Base-by-base conservation (phyloP, 1,140 invertebrate species). In the Stenopsyche tienmushanensis region DNA sequence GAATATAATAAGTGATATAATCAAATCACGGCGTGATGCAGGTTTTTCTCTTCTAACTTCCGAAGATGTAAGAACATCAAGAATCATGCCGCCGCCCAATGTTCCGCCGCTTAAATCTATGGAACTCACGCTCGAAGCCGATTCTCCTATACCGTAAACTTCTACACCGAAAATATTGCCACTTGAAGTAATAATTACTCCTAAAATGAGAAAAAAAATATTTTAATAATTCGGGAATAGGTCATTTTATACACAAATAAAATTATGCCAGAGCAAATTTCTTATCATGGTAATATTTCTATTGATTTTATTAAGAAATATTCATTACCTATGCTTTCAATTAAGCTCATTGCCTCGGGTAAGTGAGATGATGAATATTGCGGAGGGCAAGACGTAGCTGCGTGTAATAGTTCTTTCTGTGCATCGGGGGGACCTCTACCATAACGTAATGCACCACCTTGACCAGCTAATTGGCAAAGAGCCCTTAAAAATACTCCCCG, bases 381-480 rank as follows among this genome's bases (percentile, higher is more conserved):
- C 24, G 91, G 74, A 21, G 86, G 84, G 13, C 86, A 86, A 13
- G 45, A 20, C 26, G 62, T 44, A 2, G 57, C 64, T 29, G 49
- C 62, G 3, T 60, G 58, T 39, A 92, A 79, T 44, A 93, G 79
- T 71, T 87, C 86, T 72, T 85, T 88, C 73, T 93, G 91, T 1
- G 89, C 90, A 81, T 94, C 92, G 5, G 93, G 77, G 13, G 91
- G 90, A n/a, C 91, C 91, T 66, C 86, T 83, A 62, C 85, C 83
- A 23, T 83, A 81, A 21, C 85, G 83, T 17, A 93, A 84, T 3
- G 90, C 85, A 20, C 90, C 90, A 9, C 85, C 81, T 3, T 86
- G 85, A 71, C 86, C 83, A 1, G 88, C 80, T n/a, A 93, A 75
- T 70, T 88, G 84, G 65, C 90, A 84, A 1, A 92, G 83, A 8